These are phyloP conservation scores for Enteromius thamalakanensis DNA, from an alignment of 2,797 vertebrate species.

Conservation along the genomic window DNA sequence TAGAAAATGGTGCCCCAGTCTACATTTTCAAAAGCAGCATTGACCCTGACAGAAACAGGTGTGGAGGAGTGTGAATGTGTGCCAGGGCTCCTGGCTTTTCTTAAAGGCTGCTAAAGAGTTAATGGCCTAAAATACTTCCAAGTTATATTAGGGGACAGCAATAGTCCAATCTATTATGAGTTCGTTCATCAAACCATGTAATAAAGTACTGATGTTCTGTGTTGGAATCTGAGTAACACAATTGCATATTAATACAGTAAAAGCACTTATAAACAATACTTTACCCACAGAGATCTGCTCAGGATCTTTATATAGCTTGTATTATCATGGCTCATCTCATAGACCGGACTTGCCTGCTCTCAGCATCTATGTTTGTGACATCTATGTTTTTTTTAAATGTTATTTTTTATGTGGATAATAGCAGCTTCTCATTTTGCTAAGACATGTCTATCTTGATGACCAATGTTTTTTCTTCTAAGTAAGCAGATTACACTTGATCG, in stretches of 20 bases:
- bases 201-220: not conserved
- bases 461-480: not conserved
- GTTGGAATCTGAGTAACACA: not conserved
- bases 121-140: not conserved
- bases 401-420: not conserved
- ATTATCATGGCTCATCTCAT: not conserved
- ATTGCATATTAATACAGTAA: not conserved
- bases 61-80: constrained; percentile 18
- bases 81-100: not conserved
- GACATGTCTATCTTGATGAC: not conserved
- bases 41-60: constrained; percentile 62
- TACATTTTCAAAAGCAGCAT: constrained; percentile 62
- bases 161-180: not conserved
- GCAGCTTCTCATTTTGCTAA: not conserved
- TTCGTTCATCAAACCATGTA: not conserved
- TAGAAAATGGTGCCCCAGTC: not conserved
- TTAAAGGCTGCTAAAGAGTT: constrained; percentile 64
- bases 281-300: not conserved
- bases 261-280: not conserved
- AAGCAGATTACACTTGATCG: not conserved
- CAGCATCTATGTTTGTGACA: too few species aligned
- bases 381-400: not conserved
- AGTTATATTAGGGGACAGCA: not conserved
- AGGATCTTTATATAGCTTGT: not conserved
- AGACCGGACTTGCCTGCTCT: not conserved